Conservation (phyloP, 2,888 invertebrate species). For the Drosophila tripunctata region DNA sequence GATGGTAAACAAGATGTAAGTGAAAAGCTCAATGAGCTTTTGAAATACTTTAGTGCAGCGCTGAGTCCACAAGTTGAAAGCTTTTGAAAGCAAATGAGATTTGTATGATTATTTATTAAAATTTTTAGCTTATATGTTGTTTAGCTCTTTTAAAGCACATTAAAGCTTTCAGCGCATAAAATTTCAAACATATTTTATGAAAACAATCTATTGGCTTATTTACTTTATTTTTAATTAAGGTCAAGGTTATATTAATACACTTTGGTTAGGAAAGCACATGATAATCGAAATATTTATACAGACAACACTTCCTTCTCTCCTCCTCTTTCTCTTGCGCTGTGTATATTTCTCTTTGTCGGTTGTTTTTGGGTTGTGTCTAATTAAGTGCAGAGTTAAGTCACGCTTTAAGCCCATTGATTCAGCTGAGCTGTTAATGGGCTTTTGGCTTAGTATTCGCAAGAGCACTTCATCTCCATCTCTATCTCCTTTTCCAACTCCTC, state of each 20-base stretch:
- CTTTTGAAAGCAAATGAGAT: background rate
- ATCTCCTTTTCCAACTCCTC: background rate
- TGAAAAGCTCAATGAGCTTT: background rate
- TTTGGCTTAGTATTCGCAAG: constrained; percentile 7
- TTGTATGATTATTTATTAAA: no score
- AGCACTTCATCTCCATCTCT: constrained; percentile 1
- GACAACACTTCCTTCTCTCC: background rate
- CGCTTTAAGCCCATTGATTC: constrained; percentile 3
- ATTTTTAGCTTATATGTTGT: no score
- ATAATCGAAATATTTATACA: background rate
- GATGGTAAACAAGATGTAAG: no score
- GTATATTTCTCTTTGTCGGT: background rate
- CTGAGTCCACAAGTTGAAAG: background rate
- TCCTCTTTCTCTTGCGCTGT: background rate
- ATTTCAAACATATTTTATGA: no score
- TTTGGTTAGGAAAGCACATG: background rate
- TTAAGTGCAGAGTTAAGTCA: constrained; percentile 14
- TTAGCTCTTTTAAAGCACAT: background rate
- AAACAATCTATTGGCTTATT: no score
- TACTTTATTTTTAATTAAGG: background rate
- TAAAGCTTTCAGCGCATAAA: background rate
- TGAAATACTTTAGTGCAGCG: background rate
- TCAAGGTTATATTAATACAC: background rate
- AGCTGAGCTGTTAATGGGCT: constrained; percentile 16
- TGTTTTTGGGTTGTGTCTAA: background rate